Conservation (phyloP, 2,888 invertebrate species). For the Clitarchus hookeri region DNA sequence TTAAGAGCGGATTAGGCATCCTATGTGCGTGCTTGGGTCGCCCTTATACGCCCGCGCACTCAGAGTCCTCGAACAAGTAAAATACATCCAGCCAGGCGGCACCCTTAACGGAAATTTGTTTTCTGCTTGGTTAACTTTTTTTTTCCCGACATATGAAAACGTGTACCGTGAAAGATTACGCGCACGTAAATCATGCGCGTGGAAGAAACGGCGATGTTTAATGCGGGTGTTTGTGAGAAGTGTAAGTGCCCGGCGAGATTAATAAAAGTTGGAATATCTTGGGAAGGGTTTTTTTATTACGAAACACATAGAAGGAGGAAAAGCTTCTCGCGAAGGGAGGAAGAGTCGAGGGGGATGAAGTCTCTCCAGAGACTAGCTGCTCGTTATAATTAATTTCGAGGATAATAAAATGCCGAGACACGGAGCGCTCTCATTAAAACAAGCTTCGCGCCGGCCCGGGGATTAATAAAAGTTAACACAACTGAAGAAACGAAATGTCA, state of each 20-base stretch:
- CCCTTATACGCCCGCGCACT: no score
- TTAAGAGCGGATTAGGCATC: no score
- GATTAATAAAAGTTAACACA: not conserved
- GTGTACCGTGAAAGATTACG: no score
- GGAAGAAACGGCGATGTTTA: not conserved
- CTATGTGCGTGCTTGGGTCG: no score
- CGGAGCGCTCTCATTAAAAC: constrained; percentile 21
- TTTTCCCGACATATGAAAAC: no score
- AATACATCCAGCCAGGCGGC: no score
- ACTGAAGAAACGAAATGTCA: constrained; percentile 7
- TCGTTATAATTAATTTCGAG: constrained; percentile 23
- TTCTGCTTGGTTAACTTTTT: no score
- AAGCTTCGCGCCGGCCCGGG: not conserved
- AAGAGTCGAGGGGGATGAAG: not conserved
- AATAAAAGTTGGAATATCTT: constrained; percentile 21
- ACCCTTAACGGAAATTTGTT: no score
- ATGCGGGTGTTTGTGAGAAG: not conserved
- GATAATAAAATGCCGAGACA: constrained; percentile 17
- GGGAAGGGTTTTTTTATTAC: not conserved
- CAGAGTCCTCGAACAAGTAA: no score
- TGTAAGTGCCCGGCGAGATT: constrained; percentile 3
- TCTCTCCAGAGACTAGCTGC: not conserved
- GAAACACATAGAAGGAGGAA: not conserved
- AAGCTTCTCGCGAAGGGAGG: not conserved
- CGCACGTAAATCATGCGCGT: not conserved